Percentiles rank a stretch among this genome's conserved stretches.
phyloP scores from a whole-genome alignment of 2,113 vertebrate species.

The Otus sunia region DNA sequence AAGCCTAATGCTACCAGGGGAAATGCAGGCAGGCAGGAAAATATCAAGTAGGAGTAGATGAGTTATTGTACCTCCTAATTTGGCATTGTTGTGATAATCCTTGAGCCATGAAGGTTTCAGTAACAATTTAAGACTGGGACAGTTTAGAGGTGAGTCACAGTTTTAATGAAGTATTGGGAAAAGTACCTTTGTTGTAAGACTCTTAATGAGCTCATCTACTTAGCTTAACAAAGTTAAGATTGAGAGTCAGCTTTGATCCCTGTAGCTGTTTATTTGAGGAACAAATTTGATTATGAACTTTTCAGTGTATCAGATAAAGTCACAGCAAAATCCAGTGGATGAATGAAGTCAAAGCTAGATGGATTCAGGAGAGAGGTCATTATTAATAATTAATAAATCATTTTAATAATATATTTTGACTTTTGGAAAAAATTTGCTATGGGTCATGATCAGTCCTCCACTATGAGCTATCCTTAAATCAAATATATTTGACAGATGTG shows the following conservation, averaged over 20 bases:
- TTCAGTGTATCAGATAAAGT: neutral
- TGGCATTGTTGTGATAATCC: neutral
- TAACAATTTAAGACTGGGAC: neutral
- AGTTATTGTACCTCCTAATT: neutral
- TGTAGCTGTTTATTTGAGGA: neutral
- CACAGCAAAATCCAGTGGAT: neutral
- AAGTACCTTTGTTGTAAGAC: neutral
- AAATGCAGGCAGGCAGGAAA: neutral
- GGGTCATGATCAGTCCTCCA: neutral
- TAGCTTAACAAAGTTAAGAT: neutral
- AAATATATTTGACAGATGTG: neutral
- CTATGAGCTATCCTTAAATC: neutral
- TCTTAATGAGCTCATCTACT: neutral
- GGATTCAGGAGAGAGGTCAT: neutral
- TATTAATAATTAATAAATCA: neutral
- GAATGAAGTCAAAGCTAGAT: neutral
- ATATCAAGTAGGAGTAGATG: neutral
- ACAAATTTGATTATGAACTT: neutral
- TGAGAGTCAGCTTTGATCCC: neutral
- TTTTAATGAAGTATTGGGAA: neutral
- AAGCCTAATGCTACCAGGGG: neutral
- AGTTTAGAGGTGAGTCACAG: neutral
- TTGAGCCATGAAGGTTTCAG: neutral
- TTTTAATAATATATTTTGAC: neutral
- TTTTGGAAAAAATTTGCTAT: neutral